These are phyloP conservation scores for Varanus salvator DNA, from an alignment of 2,113 vertebrate genomes.

Conservation along the genomic window DNA sequence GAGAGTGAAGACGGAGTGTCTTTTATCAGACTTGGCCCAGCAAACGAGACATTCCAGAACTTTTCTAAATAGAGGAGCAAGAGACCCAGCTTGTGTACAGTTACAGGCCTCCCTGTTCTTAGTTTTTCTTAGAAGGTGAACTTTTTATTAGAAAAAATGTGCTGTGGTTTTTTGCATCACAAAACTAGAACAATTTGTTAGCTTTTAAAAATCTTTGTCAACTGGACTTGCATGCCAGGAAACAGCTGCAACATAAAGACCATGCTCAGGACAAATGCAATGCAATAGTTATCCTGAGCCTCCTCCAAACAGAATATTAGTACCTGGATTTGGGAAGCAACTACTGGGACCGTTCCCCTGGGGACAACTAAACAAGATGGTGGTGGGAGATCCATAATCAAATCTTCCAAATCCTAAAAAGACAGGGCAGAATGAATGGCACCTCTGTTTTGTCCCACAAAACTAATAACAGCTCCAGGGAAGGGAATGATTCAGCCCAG, in stretches of 20 bases:
- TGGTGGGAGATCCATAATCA: neutral
- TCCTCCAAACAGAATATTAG: neutral
- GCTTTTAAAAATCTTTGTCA: neutral
- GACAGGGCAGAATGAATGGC: no score
- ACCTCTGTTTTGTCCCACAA: no score
- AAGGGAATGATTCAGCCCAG: no score
- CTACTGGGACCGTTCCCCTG: no score
- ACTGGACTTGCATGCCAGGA: slow-evolving; percentile 45
- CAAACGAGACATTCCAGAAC: neutral
- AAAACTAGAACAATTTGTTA: fast-evolving
- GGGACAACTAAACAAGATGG: neutral
- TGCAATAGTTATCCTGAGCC: neutral
- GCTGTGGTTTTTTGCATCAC: neutral
- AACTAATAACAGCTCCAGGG: no score
- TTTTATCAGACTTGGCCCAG: slow-evolving; percentile 31
- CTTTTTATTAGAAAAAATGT: neutral
- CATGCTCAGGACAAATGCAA: fast-evolving
- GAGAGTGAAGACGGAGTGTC: neutral
- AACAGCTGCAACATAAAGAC: slow-evolving; percentile 26
- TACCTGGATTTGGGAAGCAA: neutral
- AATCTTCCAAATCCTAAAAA: neutral
- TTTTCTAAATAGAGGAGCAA: neutral
- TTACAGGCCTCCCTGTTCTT: no score
- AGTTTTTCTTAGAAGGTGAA: fast-evolving
- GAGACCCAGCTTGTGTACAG: neutral